Base-by-base conservation (phyloP, 2,797 vertebrate genomes). In the Argyrosomus regius region DNA sequence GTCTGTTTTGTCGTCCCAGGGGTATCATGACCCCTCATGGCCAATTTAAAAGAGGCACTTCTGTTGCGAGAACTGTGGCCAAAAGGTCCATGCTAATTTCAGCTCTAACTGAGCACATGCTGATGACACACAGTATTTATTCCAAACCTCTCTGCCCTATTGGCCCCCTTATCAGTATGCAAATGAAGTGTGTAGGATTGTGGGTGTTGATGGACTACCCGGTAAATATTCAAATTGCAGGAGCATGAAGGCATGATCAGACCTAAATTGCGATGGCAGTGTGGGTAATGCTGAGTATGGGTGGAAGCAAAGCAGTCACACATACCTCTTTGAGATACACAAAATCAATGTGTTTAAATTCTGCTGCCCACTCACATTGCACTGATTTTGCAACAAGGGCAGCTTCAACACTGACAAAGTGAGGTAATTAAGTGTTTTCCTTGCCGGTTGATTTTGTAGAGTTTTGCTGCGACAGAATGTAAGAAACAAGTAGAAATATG, bases 141-240 rank as follows among this genome's bases (percentile, higher is more conserved):
- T 91, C 92, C 84, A 82, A 83, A 90, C 81, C 85, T 81, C 87
- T 80, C 68, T 64, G 83, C 82, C 91, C 92, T 89, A 83, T 90
- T 93, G 93, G 89, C 89, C 92, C 91, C 80, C 61, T 84, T 90
- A 95, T 94, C 92, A 91, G 88, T 88, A 95, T 95, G 94, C 88
- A 95, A 95, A 96, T 93, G 89, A 93, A 86, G 81, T 72, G 71
- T 80, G 80, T 83, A 87, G 57, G 81, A 83, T 76, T 85, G 90
- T 80, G 75, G 72, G 75, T 91, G 91, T 90, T 91, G 91, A 90
- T 71, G 56, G 83, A 89, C 80, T 76, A 82, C 78, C 74, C 49
- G 74, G 91, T 93, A 93, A 94, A 94, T 91, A 94, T 95, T 95
- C 87, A 91, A 92, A 95, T 92, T 92, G 88, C 80, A 78, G 62